Percentiles rank a stretch among this genome's conserved stretches.
phyloP scores from a whole-genome alignment of 64 coral and sea anemone species.

The Pachyseris speciosa region DNA sequence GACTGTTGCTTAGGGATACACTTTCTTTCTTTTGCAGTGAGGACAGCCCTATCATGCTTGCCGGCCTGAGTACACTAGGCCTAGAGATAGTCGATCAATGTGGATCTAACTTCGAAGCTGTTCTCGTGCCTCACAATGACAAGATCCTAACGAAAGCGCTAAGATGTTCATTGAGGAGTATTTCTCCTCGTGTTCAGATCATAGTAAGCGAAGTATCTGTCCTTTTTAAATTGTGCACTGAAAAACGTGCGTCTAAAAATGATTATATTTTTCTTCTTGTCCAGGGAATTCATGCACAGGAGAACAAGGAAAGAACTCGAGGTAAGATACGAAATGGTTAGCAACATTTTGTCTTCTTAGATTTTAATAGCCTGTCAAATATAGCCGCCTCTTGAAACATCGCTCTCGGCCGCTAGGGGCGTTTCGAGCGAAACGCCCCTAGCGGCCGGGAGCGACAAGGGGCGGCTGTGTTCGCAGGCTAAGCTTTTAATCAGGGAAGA shows the following conservation, averaged over 20 bases:
- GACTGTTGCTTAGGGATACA: too few species aligned
- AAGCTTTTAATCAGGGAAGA: too few species aligned
- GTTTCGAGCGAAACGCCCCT: too few species aligned
- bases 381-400: too few species aligned
- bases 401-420: too few species aligned
- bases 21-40: neutral
- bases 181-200: neutral
- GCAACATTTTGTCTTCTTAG: neutral
- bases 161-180: neutral
- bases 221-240: too few species aligned
- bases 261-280: neutral
- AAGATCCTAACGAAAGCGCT: neutral
- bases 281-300: neutral
- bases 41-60: neutral
- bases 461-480: too few species aligned
- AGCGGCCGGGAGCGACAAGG: too few species aligned
- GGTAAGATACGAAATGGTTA: neutral
- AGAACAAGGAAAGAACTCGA: neutral
- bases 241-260: neutral
- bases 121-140: neutral
- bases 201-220: slow-evolving; percentile 3
- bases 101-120: neutral
- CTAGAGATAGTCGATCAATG: slow-evolving; percentile 2
- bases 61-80: slow-evolving; percentile 2
- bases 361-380: too few species aligned